Percentiles rank a stretch among this genome's conserved stretches.
These are phyloP conservation scores for Phasianus colchicus DNA, from an alignment of 2,113 vertebrate genomes.

Conservation along the genomic window DNA sequence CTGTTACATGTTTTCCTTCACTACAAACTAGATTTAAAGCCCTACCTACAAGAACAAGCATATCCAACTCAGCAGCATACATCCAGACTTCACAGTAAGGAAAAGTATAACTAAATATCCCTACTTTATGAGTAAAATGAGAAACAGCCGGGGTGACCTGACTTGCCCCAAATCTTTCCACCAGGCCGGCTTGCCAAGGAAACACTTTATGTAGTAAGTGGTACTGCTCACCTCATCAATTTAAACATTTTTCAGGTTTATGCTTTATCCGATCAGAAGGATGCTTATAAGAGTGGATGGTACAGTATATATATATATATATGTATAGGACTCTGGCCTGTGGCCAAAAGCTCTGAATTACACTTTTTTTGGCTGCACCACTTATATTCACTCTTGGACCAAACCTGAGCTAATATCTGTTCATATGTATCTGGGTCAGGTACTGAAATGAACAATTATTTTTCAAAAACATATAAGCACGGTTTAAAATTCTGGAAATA, in stretches of 20 bases:
- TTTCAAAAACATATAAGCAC: not conserved
- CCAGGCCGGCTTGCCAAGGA: not conserved
- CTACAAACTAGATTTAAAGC: not conserved
- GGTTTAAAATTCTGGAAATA: not conserved
- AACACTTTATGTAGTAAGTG: not conserved
- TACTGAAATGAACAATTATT: not conserved
- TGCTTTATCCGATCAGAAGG: not conserved
- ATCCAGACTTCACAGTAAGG: not conserved
- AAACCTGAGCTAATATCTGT: not conserved
- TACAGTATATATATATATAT: accelerated
- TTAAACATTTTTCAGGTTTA: not conserved
- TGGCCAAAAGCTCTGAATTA: not conserved
- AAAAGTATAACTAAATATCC: not conserved
- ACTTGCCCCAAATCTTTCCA: not conserved
- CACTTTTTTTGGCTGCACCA: not conserved
- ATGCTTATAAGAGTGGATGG: not conserved
- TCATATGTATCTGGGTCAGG: not conserved
- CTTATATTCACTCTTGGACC: not conserved
- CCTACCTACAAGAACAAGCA: not conserved
- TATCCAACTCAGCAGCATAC: not conserved
- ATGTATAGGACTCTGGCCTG: not conserved
- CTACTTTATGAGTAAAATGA: not conserved
- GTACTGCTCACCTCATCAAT: not conserved
- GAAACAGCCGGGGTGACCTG: not conserved
- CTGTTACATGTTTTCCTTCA: not conserved